Evolutionary conservation across 2,888 invertebrate species (phyloP).

Genomic region (Andrena bucephala): DNA sequence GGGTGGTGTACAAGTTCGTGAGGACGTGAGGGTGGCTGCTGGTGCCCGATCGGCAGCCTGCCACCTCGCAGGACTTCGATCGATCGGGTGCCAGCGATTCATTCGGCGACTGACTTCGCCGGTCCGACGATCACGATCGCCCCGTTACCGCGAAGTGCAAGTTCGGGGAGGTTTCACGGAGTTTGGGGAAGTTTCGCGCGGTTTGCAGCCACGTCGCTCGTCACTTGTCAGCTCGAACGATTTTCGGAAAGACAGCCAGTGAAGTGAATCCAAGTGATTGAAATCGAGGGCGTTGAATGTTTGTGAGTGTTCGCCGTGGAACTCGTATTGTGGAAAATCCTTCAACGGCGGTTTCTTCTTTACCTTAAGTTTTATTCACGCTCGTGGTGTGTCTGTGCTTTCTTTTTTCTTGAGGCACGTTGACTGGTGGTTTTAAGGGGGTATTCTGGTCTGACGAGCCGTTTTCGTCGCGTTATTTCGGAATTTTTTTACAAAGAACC

Average conservation of each 20-base stretch:
- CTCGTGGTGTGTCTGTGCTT: not conserved
- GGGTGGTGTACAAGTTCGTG: conserved; percentile 91
- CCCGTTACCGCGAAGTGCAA: not conserved
- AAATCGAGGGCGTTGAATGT: not conserved
- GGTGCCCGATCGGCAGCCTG: conserved; percentile 86
- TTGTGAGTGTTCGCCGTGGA: not conserved
- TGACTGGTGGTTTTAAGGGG: too few relatives aligned
- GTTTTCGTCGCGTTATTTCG: too few relatives aligned
- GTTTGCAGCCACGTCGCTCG: not conserved
- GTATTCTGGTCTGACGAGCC: too few relatives aligned
- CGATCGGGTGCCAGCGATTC: conserved; percentile 57
- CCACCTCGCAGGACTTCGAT: conserved; percentile 63
- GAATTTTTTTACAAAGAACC: too few relatives aligned
- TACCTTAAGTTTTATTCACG: not conserved
- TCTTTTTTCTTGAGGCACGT: too few relatives aligned
- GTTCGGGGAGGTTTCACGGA: not conserved
- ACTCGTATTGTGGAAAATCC: not conserved
- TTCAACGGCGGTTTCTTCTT: not conserved
- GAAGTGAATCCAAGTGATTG: not conserved
- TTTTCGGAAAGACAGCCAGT: not conserved
- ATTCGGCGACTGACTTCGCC: conserved; percentile 44
- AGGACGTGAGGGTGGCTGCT: conserved; percentile 92
- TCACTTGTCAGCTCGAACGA: not conserved
- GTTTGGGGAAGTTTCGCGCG: not conserved
- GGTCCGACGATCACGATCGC: not conserved